phyloP scores from a whole-genome alignment of 2,797 vertebrate species.

The Darevskia mixta region DNA sequence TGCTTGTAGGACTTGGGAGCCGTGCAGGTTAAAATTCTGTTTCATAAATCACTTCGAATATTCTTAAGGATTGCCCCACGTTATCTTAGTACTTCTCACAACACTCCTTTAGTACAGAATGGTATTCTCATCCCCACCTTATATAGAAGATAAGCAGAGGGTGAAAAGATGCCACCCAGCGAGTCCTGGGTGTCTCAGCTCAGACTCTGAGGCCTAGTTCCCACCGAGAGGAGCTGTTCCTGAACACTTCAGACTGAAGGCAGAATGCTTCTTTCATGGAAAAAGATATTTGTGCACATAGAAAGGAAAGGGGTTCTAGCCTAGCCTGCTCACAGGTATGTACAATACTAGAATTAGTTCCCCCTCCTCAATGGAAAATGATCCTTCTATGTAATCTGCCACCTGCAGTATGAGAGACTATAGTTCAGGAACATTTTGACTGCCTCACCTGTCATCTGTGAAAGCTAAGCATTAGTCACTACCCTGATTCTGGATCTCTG shows the following conservation, averaged over 20 bases:
- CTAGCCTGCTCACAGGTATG: background rate
- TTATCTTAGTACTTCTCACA: background rate
- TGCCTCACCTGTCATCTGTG: background rate
- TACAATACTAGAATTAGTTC: background rate
- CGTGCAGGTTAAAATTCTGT: background rate
- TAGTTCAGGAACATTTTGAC: background rate
- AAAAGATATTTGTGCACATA: background rate
- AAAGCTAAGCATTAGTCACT: background rate
- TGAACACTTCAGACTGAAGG: background rate
- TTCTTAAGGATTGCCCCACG: background rate
- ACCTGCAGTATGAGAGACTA: too few relatives aligned
- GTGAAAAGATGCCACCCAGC: background rate
- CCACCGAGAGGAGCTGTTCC: background rate
- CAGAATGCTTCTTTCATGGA: background rate
- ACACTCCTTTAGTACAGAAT: background rate
- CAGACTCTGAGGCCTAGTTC: too few relatives aligned
- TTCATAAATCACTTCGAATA: background rate
- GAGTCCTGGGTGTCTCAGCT: background rate
- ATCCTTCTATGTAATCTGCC: background rate
- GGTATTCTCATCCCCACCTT: background rate
- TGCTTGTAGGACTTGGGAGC: accelerated
- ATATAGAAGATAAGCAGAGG: background rate
- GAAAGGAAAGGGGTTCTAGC: background rate
- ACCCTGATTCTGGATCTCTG: too few relatives aligned
- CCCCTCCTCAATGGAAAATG: background rate